Percentiles rank a stretch among this genome's conserved stretches.
Conservation (phyloP, 1,140 invertebrate species). For the Papilio dardanus region DNA sequence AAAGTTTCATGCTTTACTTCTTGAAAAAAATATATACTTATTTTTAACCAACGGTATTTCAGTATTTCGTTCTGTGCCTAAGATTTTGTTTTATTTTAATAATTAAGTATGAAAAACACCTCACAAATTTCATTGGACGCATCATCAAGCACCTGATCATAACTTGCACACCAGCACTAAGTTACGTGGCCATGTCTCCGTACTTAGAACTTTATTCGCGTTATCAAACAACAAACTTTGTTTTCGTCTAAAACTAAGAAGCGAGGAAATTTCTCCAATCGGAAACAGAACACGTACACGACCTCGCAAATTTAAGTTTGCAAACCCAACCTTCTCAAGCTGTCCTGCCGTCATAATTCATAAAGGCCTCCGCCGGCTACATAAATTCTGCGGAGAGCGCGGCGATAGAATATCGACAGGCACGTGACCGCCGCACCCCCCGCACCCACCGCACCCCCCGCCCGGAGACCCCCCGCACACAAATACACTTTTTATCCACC, state of each 20-base stretch:
- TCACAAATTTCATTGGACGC: background rate
- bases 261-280: constrained; percentile 10
- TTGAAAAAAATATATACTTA: too few species aligned
- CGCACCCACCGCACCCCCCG: background rate
- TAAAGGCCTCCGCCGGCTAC: constrained; percentile 41
- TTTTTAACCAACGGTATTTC: too few species aligned
- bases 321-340: constrained; percentile 31
- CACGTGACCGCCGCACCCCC: constrained; percentile 40
- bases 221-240: constrained; percentile 9
- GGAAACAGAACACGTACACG: constrained; percentile 33
- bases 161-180: background rate
- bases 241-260: background rate
- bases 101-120: too few species aligned
- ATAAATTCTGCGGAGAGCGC: constrained; percentile 43
- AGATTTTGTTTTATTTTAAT: too few species aligned
- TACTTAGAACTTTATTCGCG: background rate
- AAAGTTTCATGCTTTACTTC: background rate
- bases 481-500: constrained; percentile 17
- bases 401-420: constrained; percentile 48
- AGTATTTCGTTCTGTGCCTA: too few species aligned
- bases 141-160: background rate
- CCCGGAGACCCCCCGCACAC: background rate
- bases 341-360: constrained; percentile 41
- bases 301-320: constrained; percentile 33
- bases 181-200: background rate